phyloP scores from a whole-genome alignment of 2,113 vertebrate species.

The Nycticebus coucang region DNA sequence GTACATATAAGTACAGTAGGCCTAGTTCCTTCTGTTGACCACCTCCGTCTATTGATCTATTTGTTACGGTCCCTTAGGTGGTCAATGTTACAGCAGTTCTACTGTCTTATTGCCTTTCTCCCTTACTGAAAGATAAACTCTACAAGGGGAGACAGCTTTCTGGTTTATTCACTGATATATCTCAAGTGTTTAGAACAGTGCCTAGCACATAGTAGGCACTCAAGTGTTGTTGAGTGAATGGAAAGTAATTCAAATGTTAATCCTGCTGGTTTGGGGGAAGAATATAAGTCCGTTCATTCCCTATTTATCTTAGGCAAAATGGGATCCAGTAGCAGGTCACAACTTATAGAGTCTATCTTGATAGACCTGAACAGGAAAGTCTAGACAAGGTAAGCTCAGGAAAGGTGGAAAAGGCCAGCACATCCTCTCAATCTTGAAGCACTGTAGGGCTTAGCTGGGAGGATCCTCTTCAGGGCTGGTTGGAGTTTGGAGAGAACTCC shows the following conservation, averaged over 20 bases:
- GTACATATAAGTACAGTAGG: too few relatives aligned
- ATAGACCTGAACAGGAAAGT: neutral
- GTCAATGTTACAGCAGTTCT: too few relatives aligned
- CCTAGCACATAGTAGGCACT: too few relatives aligned
- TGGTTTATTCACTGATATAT: neutral
- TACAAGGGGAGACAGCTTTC: neutral
- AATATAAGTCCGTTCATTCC: neutral
- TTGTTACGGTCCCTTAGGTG: too few relatives aligned
- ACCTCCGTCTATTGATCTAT: too few relatives aligned
- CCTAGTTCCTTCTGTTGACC: too few relatives aligned
- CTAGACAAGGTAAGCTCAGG: neutral
- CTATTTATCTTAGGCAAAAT: neutral
- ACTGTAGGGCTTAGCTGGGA: neutral
- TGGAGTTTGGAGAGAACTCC: neutral
- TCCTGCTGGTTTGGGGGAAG: neutral
- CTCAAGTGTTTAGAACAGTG: neutral
- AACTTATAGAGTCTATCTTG: neutral
- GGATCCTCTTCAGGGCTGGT: neutral
- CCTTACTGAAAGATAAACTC: neutral
- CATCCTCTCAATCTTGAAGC: neutral
- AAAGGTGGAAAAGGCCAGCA: neutral
- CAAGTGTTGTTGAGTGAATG: neutral
- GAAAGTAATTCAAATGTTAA: neutral
- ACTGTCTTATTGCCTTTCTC: neutral
- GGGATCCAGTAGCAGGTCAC: neutral